These are phyloP conservation scores for Channa striata DNA, from an alignment of 2,797 vertebrate genomes.

Conservation along the genomic window DNA sequence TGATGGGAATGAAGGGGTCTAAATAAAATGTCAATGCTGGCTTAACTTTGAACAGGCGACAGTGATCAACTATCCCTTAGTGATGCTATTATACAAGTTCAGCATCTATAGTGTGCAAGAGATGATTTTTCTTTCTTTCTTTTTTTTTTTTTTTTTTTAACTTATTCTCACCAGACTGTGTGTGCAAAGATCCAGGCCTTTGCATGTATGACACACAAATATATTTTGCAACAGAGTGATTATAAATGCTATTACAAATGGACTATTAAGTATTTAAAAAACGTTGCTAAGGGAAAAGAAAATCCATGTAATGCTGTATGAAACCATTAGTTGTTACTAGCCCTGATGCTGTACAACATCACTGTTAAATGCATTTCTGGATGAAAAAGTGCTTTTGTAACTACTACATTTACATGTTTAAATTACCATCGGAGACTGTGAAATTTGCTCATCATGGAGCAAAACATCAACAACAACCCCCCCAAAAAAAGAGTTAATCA, in stretches of 20 bases:
- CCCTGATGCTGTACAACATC: background rate
- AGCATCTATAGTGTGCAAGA: background rate
- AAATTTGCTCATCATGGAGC: background rate
- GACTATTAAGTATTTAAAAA: background rate
- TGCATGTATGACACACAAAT: background rate
- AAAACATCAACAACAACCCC: no score
- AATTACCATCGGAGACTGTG: background rate
- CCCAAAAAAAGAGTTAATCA: background rate
- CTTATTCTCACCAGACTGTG: no score
- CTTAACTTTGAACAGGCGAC: background rate
- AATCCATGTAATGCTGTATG: no score
- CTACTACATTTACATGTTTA: background rate
- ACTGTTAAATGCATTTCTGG: no score
- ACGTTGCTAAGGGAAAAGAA: no score
- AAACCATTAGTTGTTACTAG: no score
- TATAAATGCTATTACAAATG: background rate
- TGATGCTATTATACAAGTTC: no score
- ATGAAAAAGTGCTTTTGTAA: no score
- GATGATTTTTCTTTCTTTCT: background rate
- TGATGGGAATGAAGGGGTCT: no score
- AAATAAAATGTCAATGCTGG: no score
- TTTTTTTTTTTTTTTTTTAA: no score
- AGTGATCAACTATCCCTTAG: background rate
- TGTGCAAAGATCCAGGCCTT: no score
- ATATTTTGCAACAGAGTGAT: background rate